A percentile compares a stretch with the other conserved stretches of the same genome.
Evolutionary conservation across 1,140 invertebrate species (phyloP).

Genomic region (Idris sp.): DNA sequence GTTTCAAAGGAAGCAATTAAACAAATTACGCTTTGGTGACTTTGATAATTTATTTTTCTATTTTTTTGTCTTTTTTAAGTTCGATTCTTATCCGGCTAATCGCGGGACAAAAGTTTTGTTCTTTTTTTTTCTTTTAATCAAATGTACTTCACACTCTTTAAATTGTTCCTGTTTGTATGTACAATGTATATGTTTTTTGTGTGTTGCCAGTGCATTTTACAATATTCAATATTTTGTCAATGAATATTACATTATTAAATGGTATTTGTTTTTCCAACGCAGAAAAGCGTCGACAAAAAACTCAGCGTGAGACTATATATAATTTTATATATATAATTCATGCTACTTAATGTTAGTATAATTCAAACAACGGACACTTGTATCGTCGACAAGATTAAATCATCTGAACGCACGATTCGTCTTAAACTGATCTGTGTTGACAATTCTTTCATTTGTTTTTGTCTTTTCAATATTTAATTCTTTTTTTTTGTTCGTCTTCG

Average conservation of each 20-base stretch:
- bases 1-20: too few species aligned
- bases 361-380: constrained; percentile 41
- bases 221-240: constrained; percentile 49
- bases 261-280: constrained; percentile 36
- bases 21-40: constrained; percentile 47
- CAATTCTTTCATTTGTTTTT: constrained; percentile 27
- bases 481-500: constrained; percentile 9
- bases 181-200: constrained; percentile 56
- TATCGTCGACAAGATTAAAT: constrained; percentile 31
- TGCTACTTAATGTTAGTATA: constrained; percentile 53
- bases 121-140: constrained; percentile 27
- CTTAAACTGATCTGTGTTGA: too few species aligned
- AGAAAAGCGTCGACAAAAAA: constrained; percentile 26
- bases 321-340: constrained; percentile 42
- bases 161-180: constrained; percentile 55
- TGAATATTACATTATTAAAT: constrained; percentile 50
- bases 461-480: constrained; percentile 26
- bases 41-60: constrained; percentile 64
- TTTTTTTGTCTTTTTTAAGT: constrained; percentile 35
- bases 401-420: constrained; percentile 16
- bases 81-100: constrained; percentile 32
- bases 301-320: constrained; percentile 23
- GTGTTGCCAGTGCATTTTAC: constrained; percentile 64
- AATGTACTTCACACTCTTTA: constrained; percentile 50
- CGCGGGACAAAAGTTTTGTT: constrained; percentile 31